These are phyloP conservation scores for Pentamera pediparva DNA, from an alignment of 53 echinoderm and acorn worm genomes.

Conservation along the genomic window DNA sequence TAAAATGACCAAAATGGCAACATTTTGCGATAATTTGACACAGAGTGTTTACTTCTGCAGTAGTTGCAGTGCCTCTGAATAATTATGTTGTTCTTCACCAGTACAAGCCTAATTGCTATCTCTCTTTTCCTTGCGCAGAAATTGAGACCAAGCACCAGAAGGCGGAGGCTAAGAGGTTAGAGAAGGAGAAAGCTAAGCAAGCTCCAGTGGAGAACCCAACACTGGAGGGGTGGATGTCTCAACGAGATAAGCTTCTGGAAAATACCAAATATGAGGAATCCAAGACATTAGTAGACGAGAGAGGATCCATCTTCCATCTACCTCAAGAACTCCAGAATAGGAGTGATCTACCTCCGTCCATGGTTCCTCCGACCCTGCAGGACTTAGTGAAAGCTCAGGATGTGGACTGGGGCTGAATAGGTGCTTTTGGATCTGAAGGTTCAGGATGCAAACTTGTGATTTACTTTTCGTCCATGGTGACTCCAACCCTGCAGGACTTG, in stretches of 20 bases:
- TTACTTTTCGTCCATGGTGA: conserved; percentile 73
- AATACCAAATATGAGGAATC: background rate
- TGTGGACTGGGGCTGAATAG: conserved; percentile 62
- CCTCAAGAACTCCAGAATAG: conserved; percentile 59
- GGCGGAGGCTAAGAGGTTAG: background rate
- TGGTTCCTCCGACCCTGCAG: conserved; percentile 63
- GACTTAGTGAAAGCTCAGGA: conserved; percentile 34
- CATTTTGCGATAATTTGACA: no score
- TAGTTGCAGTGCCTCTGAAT: no score
- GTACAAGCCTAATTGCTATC: no score
- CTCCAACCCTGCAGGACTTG: conserved; percentile 53
- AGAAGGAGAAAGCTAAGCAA: background rate
- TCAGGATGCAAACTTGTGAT: no score
- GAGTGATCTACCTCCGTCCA: conserved; percentile 76
- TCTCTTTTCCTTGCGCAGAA: conserved; percentile 32
- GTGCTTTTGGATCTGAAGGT: background rate
- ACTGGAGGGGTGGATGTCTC: conserved; percentile 77
- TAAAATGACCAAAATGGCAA: no score
- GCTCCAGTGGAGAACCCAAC: conserved; percentile 33
- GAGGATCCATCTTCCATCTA: conserved; percentile 28
- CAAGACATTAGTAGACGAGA: background rate
- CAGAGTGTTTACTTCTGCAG: no score
- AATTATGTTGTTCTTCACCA: no score
- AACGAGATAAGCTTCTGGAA: conserved; percentile 33
- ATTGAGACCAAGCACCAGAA: conserved; percentile 44